Base-by-base conservation (phyloP, 2,113 vertebrate species). In the Mirounga angustirostris region DNA sequence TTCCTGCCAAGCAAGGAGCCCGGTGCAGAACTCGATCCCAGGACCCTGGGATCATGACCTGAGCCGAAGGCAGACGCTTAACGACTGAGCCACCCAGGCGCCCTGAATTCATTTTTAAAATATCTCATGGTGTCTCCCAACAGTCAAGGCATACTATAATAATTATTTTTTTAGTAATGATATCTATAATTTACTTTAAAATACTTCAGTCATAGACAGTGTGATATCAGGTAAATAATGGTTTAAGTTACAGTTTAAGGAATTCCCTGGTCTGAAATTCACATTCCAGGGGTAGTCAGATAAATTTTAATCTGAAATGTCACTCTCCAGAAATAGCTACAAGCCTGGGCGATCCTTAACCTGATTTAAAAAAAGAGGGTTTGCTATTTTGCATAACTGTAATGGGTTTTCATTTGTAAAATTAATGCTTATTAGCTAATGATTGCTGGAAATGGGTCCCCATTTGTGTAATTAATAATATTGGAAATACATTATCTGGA, bases 351-450 rank as follows among this genome's bases (percentile, higher is more conserved):
- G 61, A n/a, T 71, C 9, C 5, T 71, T 78, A 73, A 94, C 14
- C 43, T 85, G 14, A 93, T 83, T 33, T 74, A 14, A 91, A 36
- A 40, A 40, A 30, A 73, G 1, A 88, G 24, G 6, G 2, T 91
- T 95, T 65, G 0, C 14, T 73, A 58, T 46, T 58, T 73, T 46
- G 21, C 4, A n/a, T 54, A 50, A 19, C 8, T 40, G 7, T 46
- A 84, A 81, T 26, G 78, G 13, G 13, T 74, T 88, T 92, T 84
- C 30, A 67, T 80, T 91, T 73, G 54, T 80, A 74, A 88, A 93
- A 87, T 59, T 59, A 56, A 56, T 81, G n/a, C 52, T 40, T 36
- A 30, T 67, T 84, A 81, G 8, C 16, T 83, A 95, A 54, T 81
- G 21, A 91, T 76, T 65, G 11, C 65, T 91, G 79, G 26, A 18